Base-by-base conservation (phyloP, 2,113 vertebrate genomes). In the Podocnemis expansa region DNA sequence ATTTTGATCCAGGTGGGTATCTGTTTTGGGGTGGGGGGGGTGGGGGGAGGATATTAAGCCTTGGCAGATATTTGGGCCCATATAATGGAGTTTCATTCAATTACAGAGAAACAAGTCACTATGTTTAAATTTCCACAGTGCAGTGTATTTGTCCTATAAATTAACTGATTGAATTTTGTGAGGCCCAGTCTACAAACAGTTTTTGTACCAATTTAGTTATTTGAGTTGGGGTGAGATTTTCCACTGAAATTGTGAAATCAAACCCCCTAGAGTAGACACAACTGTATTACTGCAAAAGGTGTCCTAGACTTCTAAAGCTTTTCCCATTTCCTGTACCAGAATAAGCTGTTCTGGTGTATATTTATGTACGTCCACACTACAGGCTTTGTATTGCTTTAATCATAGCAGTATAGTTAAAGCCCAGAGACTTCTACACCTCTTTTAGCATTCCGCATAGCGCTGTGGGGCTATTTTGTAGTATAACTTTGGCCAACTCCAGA, bases 381-480 rank as follows among this genome's bases (percentile, higher is more conserved):
- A 9, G 47, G 94, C 93, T 43, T 41, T 78, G 43, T 21, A 60
- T 89, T 92, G 92, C 85, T 94, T 89, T 92, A 89, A 88, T 10
- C 45, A 47, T 29, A 83, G 0, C 75, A 82, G 88, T 87, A 93
- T 70, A 75, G 67, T 93, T 95, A 56, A 56, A 56, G 55, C 55
- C 92, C 0, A 1, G 78, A 95, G 95, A 92, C 94, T 95, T 93
- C 89, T 92, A 92, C 95, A 85, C n/a, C 91, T 85, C 58, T 93
- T 82, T 80, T 55, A 91, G 91, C 78, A 55, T 1, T 87, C 91
- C 93, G 96, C 94, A 94, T 31, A 87, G 80, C 82, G 67, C 82
- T 63, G 83, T 86, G 43, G 19, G 87, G 82, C 96, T 96, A 89
- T 93, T 97, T 95, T 89, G 94, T 96, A 95, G 93, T 95, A 89